Percentiles rank a stretch among this genome's conserved stretches.
Conservation (phyloP, 2,888 invertebrate genomes). For the Cecidostiba fungosa region DNA sequence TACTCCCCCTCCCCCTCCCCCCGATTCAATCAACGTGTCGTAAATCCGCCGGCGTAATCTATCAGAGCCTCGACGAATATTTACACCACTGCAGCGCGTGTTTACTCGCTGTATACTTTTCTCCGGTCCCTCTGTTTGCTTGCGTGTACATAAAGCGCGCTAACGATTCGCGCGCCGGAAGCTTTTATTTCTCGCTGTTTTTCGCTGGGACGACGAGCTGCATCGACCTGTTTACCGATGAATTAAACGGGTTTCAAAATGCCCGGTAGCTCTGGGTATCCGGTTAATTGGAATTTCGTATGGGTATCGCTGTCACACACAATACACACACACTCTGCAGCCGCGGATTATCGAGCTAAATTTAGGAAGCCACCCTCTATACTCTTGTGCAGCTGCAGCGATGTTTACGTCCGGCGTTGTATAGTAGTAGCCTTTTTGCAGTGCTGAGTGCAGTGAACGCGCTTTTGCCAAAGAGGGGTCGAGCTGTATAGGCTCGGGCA, state of each 20-base stretch:
- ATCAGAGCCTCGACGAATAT: constrained; percentile 70
- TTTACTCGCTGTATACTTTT: constrained; percentile 25
- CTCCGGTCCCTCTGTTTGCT: too few species aligned
- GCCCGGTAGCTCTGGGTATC: not conserved
- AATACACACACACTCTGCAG: not conserved
- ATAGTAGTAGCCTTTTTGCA: not conserved
- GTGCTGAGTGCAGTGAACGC: not conserved
- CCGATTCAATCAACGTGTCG: constrained; percentile 73
- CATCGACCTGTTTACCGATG: constrained; percentile 25
- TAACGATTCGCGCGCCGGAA: not conserved
- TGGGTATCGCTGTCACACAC: not conserved
- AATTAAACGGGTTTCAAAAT: constrained; percentile 25
- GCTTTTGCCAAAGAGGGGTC: not conserved
- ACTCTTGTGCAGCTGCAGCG: not conserved
- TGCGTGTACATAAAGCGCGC: not conserved
- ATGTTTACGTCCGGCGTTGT: not conserved
- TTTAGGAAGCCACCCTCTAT: constrained; percentile 10
- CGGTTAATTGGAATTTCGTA: not conserved
- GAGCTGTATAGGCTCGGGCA: not conserved
- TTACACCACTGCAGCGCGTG: constrained; percentile 64
- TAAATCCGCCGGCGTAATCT: constrained; percentile 72
- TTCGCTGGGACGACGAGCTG: not conserved
- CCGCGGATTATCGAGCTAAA: constrained; percentile 11
- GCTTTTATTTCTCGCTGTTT: constrained; percentile 20
- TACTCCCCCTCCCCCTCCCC: constrained; percentile 55